Evolutionary conservation across 2,797 vertebrate species (phyloP).

Genomic region (Eleutherodactylus coqui): DNA sequence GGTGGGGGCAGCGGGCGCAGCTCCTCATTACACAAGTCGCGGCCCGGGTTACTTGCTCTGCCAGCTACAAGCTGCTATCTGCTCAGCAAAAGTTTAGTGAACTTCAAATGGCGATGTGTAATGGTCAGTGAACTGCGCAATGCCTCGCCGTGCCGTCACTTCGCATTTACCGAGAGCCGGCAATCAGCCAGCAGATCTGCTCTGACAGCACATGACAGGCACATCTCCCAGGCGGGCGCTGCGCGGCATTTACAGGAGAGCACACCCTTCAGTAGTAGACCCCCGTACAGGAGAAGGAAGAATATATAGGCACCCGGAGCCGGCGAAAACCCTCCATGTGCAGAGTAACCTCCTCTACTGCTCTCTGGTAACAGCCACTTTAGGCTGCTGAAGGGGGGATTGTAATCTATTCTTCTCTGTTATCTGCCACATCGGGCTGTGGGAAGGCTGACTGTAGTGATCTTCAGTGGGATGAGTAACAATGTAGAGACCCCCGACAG

Average conservation of each 20-base stretch:
- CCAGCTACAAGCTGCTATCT: constrained; percentile 73
- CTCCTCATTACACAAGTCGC: constrained; percentile 63
- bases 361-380: neutral
- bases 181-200: constrained; percentile 74
- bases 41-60: constrained; percentile 50
- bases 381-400: neutral
- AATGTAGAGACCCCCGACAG: too few relatives aligned
- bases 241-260: neutral
- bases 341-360: neutral
- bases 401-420: neutral
- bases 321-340: too few relatives aligned
- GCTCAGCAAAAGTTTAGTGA: constrained; percentile 79
- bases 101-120: constrained; percentile 80
- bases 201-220: constrained; percentile 75
- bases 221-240: neutral
- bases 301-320: too few relatives aligned
- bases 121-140: constrained; percentile 80
- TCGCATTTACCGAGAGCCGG: constrained; percentile 76
- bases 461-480: too few relatives aligned
- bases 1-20: neutral
- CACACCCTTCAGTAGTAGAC: too few relatives aligned
- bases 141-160: constrained; percentile 77
- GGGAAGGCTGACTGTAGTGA: neutral
- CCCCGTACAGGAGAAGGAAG: too few relatives aligned
- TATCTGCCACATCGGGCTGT: neutral